Evolutionary conservation across 2,888 invertebrate species (phyloP).

Genomic region (Caenorhabditis sulstoni): DNA sequence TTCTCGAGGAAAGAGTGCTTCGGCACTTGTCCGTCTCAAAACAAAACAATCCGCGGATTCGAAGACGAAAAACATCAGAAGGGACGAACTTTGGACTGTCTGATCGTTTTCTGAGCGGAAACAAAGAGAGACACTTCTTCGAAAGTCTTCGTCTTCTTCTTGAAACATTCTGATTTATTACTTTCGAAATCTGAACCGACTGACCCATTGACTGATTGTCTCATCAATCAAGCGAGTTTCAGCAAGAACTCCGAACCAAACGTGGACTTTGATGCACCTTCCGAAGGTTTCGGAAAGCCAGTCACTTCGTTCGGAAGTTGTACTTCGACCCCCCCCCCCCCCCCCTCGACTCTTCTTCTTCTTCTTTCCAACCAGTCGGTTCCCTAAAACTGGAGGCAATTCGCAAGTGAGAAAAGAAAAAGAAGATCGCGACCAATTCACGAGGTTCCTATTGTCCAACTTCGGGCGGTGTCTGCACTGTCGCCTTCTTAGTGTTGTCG

Average conservation of each 20-base stretch:
- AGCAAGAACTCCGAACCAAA: too few species aligned
- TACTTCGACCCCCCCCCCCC: too few species aligned
- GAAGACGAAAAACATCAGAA: conserved; percentile 1
- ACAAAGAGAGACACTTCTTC: conserved; percentile 5
- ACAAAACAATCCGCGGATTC: conserved; percentile 23
- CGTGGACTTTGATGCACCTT: too few species aligned
- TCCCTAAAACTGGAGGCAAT: not conserved
- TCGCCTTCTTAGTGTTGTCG: conserved; percentile 4
- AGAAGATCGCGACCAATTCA: conserved; percentile 27
- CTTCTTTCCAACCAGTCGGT: conserved; percentile 6
- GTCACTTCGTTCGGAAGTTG: not conserved
- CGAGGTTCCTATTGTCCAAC: conserved; percentile 2
- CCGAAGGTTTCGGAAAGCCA: too few species aligned
- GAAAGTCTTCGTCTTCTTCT: conserved; percentile 9
- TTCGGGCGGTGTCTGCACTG: conserved; percentile 27
- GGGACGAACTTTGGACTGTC: conserved; percentile 13
- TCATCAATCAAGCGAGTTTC: too few species aligned
- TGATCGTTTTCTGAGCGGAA: conserved; percentile 32
- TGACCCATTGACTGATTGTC: too few species aligned
- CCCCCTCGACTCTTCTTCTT: too few species aligned
- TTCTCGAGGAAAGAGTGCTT: conserved; percentile 10
- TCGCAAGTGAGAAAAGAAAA: not conserved
- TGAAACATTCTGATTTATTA: too few species aligned
- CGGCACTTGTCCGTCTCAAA: not conserved
- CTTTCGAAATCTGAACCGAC: too few species aligned